Evolutionary conservation across 2,797 vertebrate species (phyloP), one percentile per base, ranked within the genome.

Genomic region (Cynopterus sphinx): DNA sequence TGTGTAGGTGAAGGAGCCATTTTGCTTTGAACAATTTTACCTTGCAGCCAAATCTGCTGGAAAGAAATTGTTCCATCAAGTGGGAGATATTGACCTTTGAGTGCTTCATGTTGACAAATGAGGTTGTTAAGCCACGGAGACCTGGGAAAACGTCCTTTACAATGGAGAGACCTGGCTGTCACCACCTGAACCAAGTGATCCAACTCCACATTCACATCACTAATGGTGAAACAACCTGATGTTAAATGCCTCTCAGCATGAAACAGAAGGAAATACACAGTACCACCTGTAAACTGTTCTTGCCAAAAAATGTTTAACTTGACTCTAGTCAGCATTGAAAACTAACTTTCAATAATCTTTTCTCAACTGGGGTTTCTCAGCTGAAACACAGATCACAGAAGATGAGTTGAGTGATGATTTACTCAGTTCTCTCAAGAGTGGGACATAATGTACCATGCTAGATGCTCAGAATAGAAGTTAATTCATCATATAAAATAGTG

Each of bases 61-160:
- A 43, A 94, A 77, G 75, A 92, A 94, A 75, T 70, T 77, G 4
- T 68, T 94, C 46, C 43, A 55, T 46, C 82, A 94, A 92, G 11
- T 73, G 36, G 51, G 43, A 53, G 41, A 87, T 53, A 92, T 41
- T 61, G 70, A 71, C 31, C 82, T 93, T 26, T 63, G 53, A 91
- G 70, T 71, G 43, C 13, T 71, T 82, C 51, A 28, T 55, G 26
- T 90, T 93, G 90, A 93, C 65, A 87, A n/a, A 78, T 92, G 51
- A 96, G 81, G 49, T 46, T 67, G 75, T 87, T 96, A 92, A 93
- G 59, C 77, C 49, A 22, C 6, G 3, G 73, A 90, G 57, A 90
- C 28, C 41, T 39, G 33, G 75, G 57, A 59, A 39, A 83, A 53
- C 9, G 4, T 78, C 68, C 21, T 46, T 71, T 53, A 55, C 85